These are phyloP conservation scores for Cryptotis parvus DNA, from an alignment of 2,113 vertebrate species.

Conservation along the genomic window DNA sequence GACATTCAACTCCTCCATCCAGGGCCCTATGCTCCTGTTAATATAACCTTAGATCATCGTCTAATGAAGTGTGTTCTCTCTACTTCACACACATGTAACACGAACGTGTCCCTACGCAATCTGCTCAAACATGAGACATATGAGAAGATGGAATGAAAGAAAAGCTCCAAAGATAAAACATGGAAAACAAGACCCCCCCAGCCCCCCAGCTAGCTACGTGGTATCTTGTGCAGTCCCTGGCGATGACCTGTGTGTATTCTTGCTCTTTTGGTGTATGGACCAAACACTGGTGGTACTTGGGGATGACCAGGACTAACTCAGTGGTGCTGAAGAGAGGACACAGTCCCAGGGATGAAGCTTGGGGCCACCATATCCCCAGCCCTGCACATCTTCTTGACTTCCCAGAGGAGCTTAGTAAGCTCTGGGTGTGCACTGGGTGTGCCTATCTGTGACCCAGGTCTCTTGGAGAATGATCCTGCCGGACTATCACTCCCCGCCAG, in stretches of 20 bases:
- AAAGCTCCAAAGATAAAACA: not conserved
- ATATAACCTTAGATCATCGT: not conserved
- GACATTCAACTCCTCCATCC: not conserved
- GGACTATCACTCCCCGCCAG: not conserved
- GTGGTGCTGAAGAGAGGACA: too few relatives aligned
- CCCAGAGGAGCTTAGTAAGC: not conserved
- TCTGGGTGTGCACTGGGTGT: not conserved
- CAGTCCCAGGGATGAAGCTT: too few relatives aligned
- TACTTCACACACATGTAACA: not conserved
- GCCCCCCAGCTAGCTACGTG: not conserved
- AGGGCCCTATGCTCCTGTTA: not conserved
- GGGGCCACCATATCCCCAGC: too few relatives aligned
- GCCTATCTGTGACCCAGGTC: not conserved
- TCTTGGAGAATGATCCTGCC: not conserved
- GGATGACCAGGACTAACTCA: too few relatives aligned
- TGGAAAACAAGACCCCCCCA: constrained; percentile 10
- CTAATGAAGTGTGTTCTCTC: not conserved
- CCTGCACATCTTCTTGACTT: too few relatives aligned
- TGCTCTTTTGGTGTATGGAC: too few relatives aligned
- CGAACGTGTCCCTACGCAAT: too few relatives aligned
- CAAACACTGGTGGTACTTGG: too few relatives aligned
- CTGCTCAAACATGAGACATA: too few relatives aligned
- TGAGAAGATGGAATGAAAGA: not conserved
- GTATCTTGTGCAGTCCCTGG: not conserved
- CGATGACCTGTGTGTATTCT: not conserved